Evolutionary conservation across 2,888 invertebrate species (phyloP).

Genomic region (Synergus gifuensis): DNA sequence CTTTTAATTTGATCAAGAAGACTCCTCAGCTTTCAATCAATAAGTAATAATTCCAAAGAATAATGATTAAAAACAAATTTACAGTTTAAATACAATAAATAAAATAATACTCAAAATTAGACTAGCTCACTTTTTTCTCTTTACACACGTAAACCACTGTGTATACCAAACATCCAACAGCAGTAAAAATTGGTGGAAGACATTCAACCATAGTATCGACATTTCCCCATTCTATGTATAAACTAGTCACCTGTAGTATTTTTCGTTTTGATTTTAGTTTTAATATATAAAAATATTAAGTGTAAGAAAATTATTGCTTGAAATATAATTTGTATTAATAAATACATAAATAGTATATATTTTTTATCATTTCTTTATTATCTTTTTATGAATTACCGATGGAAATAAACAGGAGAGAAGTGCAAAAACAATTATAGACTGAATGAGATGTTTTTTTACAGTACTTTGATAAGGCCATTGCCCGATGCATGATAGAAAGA

Average conservation of each 20-base stretch:
- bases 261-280: not conserved
- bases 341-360: not conserved
- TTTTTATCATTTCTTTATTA: not conserved
- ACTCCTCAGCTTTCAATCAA: not conserved
- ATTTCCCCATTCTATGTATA: not conserved
- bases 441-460: not conserved
- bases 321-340: not conserved
- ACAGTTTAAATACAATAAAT: not conserved
- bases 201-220: not conserved
- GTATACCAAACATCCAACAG: constrained; percentile 8
- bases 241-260: constrained; percentile 8
- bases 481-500: constrained; percentile 8
- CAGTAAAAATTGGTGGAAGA: constrained; percentile 9
- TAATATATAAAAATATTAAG: not conserved
- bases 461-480: constrained; percentile 15
- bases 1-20: not conserved
- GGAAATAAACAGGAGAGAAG: not conserved
- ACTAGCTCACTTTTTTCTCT: constrained; percentile 21
- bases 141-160: constrained; percentile 5
- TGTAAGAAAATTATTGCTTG: too few species aligned
- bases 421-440: not conserved
- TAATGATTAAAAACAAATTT: not conserved
- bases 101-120: not conserved
- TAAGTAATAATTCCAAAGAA: not conserved
- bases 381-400: not conserved